Conservation (phyloP, 2,113 vertebrate genomes). For the Alouatta palliata region DNA sequence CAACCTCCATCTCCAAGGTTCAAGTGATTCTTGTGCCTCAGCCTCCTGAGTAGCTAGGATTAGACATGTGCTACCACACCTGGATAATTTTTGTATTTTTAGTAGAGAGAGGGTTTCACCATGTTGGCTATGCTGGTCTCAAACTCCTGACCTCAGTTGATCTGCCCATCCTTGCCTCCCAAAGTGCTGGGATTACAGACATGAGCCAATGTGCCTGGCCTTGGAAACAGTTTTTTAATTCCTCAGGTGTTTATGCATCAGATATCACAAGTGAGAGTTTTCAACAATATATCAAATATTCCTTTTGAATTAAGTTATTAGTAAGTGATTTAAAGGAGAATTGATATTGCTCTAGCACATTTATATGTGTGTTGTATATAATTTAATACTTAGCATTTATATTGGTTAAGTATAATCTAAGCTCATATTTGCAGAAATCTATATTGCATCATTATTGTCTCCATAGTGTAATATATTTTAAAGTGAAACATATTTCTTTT, state of each 20-base stretch:
- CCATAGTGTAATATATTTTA: not conserved
- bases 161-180: too few relatives aligned
- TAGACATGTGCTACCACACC: too few relatives aligned
- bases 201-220: too few relatives aligned
- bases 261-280: not conserved
- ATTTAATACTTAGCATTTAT: not conserved
- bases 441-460: not conserved
- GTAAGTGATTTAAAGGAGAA: not conserved
- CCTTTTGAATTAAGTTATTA: not conserved
- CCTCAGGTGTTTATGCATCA: not conserved
- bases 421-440: not conserved
- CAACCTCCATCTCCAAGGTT: too few relatives aligned
- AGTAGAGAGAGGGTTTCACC: too few relatives aligned
- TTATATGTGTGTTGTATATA: not conserved
- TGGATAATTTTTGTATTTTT: too few relatives aligned
- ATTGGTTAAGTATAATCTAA: not conserved
- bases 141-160: too few relatives aligned
- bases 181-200: too few relatives aligned
- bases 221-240: not conserved
- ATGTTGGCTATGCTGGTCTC: too few relatives aligned
- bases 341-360: not conserved
- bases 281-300: not conserved
- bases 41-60: too few relatives aligned
- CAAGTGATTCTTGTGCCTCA: too few relatives aligned
- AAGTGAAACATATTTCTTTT: constrained; percentile 8